Percentiles rank a stretch among this genome's conserved stretches.
phyloP scores from a whole-genome alignment of 1,140 invertebrate species.

The Onthophagus taurus region DNA sequence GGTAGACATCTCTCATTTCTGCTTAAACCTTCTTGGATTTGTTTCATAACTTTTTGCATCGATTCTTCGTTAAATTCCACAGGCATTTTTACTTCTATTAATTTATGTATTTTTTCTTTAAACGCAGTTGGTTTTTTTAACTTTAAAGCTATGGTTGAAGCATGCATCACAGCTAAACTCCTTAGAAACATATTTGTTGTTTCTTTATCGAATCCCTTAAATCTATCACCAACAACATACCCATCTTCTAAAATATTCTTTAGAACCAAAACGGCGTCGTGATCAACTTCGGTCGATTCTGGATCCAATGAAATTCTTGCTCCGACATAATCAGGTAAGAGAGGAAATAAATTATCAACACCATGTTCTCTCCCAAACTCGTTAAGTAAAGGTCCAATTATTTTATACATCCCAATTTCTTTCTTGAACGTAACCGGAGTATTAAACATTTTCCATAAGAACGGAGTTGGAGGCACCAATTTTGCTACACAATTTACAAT shows the following conservation, averaged over 20 bases:
- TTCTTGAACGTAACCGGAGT: conserved; percentile 44
- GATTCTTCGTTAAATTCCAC: conserved; percentile 26
- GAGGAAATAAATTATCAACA: conserved; percentile 16
- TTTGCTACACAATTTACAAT: conserved; percentile 42
- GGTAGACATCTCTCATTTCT: conserved; percentile 27
- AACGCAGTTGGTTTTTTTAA: conserved; percentile 38
- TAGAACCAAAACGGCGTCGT: conserved; percentile 34
- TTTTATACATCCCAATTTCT: conserved; percentile 44
- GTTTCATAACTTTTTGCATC: conserved; percentile 21
- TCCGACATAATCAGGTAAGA: conserved; percentile 20
- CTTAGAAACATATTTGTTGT: conserved; percentile 31
- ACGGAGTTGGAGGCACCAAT: conserved; percentile 40
- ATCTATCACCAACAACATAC: conserved; percentile 28
- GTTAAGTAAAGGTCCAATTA: conserved; percentile 38
- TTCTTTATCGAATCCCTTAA: conserved; percentile 33
- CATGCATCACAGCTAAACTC: conserved; percentile 37
- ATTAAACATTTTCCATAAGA: conserved; percentile 44
- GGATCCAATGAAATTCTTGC: conserved; percentile 22
- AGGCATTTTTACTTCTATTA: conserved; percentile 27
- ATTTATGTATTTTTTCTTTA: conserved; percentile 30
- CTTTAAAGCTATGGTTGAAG: conserved; percentile 34
- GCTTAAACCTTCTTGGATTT: conserved; percentile 26
- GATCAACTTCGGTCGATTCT: conserved; percentile 19
- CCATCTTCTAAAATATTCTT: conserved; percentile 35
- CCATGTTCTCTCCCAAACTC: conserved; percentile 40